phyloP scores from a whole-genome alignment of 2,113 vertebrate species.

The Mesocricetus auratus region DNA sequence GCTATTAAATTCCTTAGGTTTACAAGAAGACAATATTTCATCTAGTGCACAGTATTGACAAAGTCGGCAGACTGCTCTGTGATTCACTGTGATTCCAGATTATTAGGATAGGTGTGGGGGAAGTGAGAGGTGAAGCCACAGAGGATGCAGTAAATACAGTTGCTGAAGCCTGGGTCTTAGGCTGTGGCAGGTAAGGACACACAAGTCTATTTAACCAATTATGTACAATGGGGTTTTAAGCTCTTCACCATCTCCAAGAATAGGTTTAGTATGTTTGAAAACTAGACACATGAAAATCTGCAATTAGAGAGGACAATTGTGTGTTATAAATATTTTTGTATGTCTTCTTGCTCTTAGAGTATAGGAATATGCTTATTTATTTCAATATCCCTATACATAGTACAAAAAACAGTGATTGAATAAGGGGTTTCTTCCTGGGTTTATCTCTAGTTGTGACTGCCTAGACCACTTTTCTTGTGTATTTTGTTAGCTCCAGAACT shows the following conservation, averaged over 20 bases:
- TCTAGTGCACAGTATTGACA: slow-evolving; percentile 34
- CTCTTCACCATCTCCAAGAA: neutral
- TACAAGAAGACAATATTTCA: slow-evolving; percentile 30
- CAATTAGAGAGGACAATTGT: slow-evolving; percentile 40
- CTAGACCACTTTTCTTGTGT: neutral
- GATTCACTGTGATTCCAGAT: slow-evolving; percentile 15
- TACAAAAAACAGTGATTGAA: neutral
- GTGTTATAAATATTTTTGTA: slow-evolving; percentile 26
- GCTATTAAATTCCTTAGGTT: slow-evolving; percentile 13
- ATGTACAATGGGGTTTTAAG: neutral
- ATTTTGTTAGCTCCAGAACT: neutral
- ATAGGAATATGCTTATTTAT: slow-evolving; percentile 15
- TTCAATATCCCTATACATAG: neutral
- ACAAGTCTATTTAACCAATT: neutral
- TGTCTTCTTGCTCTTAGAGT: neutral
- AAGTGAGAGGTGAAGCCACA: neutral
- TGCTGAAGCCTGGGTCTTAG: neutral
- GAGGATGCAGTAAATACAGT: neutral
- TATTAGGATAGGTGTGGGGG: neutral
- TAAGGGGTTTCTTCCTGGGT: neutral
- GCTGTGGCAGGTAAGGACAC: neutral
- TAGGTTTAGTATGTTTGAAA: neutral
- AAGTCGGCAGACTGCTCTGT: neutral
- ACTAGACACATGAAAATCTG: neutral
- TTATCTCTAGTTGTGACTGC: neutral